Evolutionary conservation across 2,113 vertebrate species (phyloP).

Genomic region (Amia ocellicauda): DNA sequence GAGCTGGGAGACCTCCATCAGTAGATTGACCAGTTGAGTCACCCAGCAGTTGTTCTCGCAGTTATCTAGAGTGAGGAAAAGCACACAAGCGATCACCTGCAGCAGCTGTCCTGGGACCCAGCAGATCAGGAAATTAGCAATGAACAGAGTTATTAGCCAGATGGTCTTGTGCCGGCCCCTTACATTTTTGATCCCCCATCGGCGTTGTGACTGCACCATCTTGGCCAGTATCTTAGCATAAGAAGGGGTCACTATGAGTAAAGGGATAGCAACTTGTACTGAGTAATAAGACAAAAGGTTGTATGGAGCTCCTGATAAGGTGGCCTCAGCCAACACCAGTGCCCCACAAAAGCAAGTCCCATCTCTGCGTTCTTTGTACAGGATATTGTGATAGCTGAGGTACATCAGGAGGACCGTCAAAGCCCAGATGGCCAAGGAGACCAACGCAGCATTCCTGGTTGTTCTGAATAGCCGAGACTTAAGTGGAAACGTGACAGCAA

Average conservation of each 20-base stretch:
- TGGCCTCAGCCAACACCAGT: constrained; percentile 22
- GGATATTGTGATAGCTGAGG: constrained; percentile 34
- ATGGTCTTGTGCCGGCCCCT: constrained; percentile 30
- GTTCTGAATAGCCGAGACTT: constrained; percentile 34
- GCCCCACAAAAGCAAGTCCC: constrained; percentile 24
- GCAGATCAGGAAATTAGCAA: constrained; percentile 41
- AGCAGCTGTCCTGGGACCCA: constrained; percentile 43
- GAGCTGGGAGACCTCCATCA: constrained; percentile 30
- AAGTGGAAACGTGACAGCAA: constrained; percentile 36
- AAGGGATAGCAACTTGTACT: constrained; percentile 34
- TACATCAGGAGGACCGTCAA: constrained; percentile 32
- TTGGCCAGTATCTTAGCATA: constrained; percentile 30
- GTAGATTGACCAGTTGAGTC: constrained; percentile 27
- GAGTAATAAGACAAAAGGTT: constrained; percentile 38
- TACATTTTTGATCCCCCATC: constrained; percentile 22
- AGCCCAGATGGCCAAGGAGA: constrained; percentile 34
- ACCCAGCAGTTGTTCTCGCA: constrained; percentile 27
- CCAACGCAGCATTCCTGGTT: constrained; percentile 21
- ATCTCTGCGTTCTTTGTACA: constrained; percentile 22
- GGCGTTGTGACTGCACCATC: constrained; percentile 27
- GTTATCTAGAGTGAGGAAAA: constrained; percentile 30
- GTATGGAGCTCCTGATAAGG: constrained; percentile 19
- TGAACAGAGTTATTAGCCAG: constrained; percentile 32
- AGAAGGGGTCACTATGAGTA: constrained; percentile 35
- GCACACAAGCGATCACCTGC: constrained; percentile 32